Evolutionary conservation across 2,113 vertebrate species (phyloP), one percentile per base, ranked within the genome.

Genomic region (Laticauda laticaudata): DNA sequence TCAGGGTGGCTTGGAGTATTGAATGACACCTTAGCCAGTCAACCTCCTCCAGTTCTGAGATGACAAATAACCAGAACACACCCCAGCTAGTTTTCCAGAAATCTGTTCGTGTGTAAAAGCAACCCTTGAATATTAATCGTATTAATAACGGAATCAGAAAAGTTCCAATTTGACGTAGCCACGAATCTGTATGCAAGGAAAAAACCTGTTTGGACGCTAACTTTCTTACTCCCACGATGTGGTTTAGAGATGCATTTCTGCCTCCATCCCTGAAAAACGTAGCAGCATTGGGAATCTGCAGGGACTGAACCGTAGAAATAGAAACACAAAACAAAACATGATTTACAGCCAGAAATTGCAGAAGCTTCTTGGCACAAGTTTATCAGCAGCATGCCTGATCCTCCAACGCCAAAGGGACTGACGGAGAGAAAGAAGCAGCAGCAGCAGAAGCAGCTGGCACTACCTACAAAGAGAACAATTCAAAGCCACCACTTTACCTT

Each of bases 401-500:
- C 64, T 92, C 54, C 69, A 91, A 51, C 89, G 88, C 87, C 91
- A 94, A 53, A 54, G 61, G 53, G 91, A 91, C 89, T 4, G 43
- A 85, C 21, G 48, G 54, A 92, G 51, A 45, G 81, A 45, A 87
- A 92, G 94, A 1, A 57, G 5, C 1, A 57, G 1, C 18, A 20
- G 21, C 21, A 24, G 23, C 85, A 93, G 88, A 91, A 94, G 91
- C 59, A 85, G 90, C 96, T 92, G 93, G 59, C 94, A 92, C 94
- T 92, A 92, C 95, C 95, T 95, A 95, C 69, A 96, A 94, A 97
- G 11, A 91, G 95, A 94, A 95, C 93, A 93, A 94, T 97, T 95
- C 96, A 95, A 8, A 98, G 97, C 89, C 93, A 97, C 94, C 97
- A 98, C 97, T 97, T 99, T 99, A 99, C 99, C 99, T 99, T 99